phyloP scores from a whole-genome alignment of 2,797 vertebrate genomes.

The Sebastes alutus region DNA sequence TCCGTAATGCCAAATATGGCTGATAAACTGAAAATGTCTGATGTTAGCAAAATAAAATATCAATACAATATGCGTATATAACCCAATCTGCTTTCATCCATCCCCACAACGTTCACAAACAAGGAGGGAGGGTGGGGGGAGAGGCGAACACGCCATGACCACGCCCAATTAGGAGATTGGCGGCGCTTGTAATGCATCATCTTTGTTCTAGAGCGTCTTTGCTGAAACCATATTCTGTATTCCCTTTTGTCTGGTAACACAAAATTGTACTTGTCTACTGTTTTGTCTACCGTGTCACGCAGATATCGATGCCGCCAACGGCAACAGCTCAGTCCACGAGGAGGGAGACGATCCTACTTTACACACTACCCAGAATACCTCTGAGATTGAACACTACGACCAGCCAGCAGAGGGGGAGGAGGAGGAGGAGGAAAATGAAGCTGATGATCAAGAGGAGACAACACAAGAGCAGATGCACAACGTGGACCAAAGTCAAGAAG shows the following conservation, averaged over 20 bases:
- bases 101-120: too few relatives aligned
- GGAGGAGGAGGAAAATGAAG: slow-evolving; percentile 43
- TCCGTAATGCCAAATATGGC: too few relatives aligned
- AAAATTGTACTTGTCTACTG: not conserved
- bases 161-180: too few relatives aligned
- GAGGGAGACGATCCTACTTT: slow-evolving; percentile 47
- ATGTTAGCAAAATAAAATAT: too few relatives aligned
- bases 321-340: slow-evolving; percentile 30
- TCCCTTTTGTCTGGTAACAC: not conserved
- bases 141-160: too few relatives aligned
- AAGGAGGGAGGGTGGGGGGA: too few relatives aligned
- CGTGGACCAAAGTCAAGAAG: slow-evolving; percentile 55
- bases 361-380: slow-evolving; percentile 47
- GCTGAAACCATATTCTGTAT: not conserved
- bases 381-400: slow-evolving; percentile 53
- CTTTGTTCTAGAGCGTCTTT: too few relatives aligned
- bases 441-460: slow-evolving; percentile 33
- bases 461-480: slow-evolving; percentile 48
- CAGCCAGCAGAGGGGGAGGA: slow-evolving; percentile 45
- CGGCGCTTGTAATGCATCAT: too few relatives aligned
- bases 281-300: slow-evolving; percentile 1
- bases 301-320: slow-evolving; percentile 49
- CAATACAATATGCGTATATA: too few relatives aligned
- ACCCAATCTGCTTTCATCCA: too few relatives aligned
- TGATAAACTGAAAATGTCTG: accelerated